Evolutionary conservation across 37 sponge, comb jelly and placozoan genomes (phyloP).

Genomic region (Chondrosia reniformis): DNA sequence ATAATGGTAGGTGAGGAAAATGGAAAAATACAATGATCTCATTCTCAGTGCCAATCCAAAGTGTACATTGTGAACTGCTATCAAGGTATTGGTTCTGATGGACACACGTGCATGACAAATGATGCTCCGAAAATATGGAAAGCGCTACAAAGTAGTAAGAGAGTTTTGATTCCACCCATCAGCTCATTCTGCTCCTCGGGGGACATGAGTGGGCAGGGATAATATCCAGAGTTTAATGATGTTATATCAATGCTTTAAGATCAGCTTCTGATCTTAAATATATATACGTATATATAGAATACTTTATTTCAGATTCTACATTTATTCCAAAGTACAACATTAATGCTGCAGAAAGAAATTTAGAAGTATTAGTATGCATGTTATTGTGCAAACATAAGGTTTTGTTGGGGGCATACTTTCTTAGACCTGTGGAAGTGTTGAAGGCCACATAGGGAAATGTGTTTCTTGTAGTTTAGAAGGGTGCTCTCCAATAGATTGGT

Average conservation of each 20-base stretch:
- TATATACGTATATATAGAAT: too few relatives aligned
- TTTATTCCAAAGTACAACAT: too few relatives aligned
- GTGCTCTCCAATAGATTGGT: slow-evolving; percentile 30
- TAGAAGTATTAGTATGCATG: too few relatives aligned
- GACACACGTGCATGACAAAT: slow-evolving; percentile 47
- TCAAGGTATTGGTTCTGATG: slow-evolving; percentile 54
- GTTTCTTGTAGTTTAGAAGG: slow-evolving; percentile 55
- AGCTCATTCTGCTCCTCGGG: too few relatives aligned
- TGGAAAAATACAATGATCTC: slow-evolving; percentile 70
- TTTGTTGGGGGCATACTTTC: slow-evolving; percentile 66
- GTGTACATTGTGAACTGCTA: slow-evolving; percentile 60
- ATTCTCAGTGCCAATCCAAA: slow-evolving; percentile 86
- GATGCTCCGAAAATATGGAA: slow-evolving; percentile 57
- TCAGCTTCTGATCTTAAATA: too few relatives aligned
- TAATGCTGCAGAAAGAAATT: too few relatives aligned
- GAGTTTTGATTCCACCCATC: too few relatives aligned
- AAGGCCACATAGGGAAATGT: slow-evolving; percentile 49
- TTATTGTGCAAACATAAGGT: too few relatives aligned
- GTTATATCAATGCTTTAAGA: too few relatives aligned
- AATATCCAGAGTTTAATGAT: too few relatives aligned
- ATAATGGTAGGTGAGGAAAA: slow-evolving; percentile 58
- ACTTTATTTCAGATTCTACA: too few relatives aligned
- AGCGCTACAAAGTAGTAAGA: slow-evolving; percentile 30
- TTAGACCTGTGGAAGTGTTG: slow-evolving; percentile 62
- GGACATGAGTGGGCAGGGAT: too few relatives aligned